Evolutionary conservation across 2,888 invertebrate genomes (phyloP).

Genomic region (Formica aserva): DNA sequence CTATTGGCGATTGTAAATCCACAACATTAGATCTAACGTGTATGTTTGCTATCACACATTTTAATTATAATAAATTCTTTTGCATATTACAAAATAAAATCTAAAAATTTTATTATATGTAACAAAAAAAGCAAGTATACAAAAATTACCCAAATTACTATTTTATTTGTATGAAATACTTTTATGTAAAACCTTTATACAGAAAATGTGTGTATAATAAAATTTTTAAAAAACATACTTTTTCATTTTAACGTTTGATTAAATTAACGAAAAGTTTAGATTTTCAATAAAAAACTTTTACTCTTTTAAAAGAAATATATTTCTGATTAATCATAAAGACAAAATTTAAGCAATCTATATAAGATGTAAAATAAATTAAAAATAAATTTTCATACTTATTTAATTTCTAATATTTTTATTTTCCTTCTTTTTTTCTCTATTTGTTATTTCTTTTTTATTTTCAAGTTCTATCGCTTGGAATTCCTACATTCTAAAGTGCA

Average conservation of each 20-base stretch:
- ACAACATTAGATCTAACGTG: not conserved
- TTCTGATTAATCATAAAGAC: not conserved
- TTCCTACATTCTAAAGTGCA: not conserved
- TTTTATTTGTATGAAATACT: not conserved
- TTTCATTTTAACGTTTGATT: not conserved
- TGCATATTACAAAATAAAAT: not conserved
- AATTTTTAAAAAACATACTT: not conserved
- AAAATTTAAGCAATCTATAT: not conserved
- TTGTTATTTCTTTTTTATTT: not conserved
- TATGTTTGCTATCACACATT: not conserved
- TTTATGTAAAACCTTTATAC: conserved; percentile 10
- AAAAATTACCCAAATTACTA: too few relatives aligned
- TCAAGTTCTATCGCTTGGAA: conserved; percentile 1
- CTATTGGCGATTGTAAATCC: not conserved
- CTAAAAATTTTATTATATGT: not conserved
- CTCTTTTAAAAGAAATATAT: not conserved
- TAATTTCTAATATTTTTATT: not conserved
- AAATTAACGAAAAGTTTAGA: conserved; percentile 1
- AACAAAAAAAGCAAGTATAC: not conserved
- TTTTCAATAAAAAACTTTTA: not conserved
- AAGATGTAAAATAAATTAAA: too few relatives aligned
- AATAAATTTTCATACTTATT: not conserved
- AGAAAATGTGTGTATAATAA: not conserved
- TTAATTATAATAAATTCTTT: not conserved
- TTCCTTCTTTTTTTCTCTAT: not conserved